phyloP scores from a whole-genome alignment of 2,888 invertebrate species.

The Augochlorella aurata region DNA sequence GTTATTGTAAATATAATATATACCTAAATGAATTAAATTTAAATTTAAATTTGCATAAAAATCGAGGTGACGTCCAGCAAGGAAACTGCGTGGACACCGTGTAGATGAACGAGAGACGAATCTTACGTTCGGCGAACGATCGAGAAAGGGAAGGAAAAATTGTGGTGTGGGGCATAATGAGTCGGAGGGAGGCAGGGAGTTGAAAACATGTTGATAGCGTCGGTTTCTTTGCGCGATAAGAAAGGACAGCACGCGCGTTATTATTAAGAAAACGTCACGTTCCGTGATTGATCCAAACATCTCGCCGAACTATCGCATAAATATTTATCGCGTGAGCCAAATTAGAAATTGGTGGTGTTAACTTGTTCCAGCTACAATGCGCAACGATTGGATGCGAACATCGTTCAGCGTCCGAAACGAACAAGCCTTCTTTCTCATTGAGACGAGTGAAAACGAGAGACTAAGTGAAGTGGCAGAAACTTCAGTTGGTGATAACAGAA shows the following conservation, averaged over 20 bases:
- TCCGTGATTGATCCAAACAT: constrained; percentile 37
- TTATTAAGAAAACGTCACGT: constrained; percentile 47
- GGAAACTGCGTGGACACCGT: not conserved
- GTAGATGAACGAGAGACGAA: constrained; percentile 25
- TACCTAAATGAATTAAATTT: too few species aligned
- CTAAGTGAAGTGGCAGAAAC: too few species aligned
- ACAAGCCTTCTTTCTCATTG: too few species aligned
- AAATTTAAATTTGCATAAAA: too few species aligned
- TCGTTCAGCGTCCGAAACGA: too few species aligned
- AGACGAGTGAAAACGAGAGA: too few species aligned
- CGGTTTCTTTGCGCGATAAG: constrained; percentile 59
- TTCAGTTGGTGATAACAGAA: too few species aligned
- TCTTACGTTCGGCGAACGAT: constrained; percentile 40
- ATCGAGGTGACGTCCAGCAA: not conserved
- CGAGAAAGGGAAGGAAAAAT: constrained; percentile 67
- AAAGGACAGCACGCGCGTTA: constrained; percentile 51
- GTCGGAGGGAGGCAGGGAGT: constrained; percentile 37
- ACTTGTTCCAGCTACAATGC: too few species aligned
- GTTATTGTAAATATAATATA: too few species aligned
- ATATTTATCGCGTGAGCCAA: constrained; percentile 43
- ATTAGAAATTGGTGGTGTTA: not conserved
- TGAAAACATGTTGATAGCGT: constrained; percentile 66
- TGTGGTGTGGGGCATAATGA: constrained; percentile 55
- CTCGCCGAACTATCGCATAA: constrained; percentile 38
- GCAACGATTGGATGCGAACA: too few species aligned